A percentile compares a stretch with the other conserved stretches of the same genome.
phyloP scores from a whole-genome alignment of 2,797 vertebrate species.

The Lacerta bilineata region DNA sequence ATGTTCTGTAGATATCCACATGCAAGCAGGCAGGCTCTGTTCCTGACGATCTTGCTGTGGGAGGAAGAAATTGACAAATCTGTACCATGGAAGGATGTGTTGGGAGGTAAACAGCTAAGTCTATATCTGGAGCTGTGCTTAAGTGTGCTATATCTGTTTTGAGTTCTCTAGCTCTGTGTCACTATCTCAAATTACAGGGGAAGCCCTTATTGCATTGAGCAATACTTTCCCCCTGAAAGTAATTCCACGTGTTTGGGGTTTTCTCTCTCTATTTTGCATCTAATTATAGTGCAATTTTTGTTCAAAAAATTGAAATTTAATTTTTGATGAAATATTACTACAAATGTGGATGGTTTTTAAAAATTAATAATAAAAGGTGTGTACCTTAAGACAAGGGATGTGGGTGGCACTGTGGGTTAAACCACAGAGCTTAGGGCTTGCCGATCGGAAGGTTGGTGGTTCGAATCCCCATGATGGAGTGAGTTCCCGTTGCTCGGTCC shows the following conservation, averaged over 20 bases:
- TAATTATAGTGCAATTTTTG: conserved; percentile 26
- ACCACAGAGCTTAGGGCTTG: too few species aligned
- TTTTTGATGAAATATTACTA: conserved; percentile 20
- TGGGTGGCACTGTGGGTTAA: too few species aligned
- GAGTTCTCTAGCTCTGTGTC: not conserved
- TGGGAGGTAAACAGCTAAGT: conserved; percentile 50
- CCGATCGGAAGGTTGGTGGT: too few species aligned
- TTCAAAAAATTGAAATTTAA: conserved; percentile 27
- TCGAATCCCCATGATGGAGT: too few species aligned
- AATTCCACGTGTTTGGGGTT: conserved; percentile 25
- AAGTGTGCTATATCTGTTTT: conserved; percentile 28
- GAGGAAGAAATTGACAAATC: conserved; percentile 44
- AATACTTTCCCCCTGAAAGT: not conserved
- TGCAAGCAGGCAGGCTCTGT: conserved; percentile 37
- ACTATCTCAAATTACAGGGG: conserved; percentile 21
- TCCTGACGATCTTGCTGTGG: conserved; percentile 42
- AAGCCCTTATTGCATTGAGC: conserved; percentile 17
- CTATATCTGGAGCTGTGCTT: conserved; percentile 30
- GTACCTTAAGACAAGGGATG: not conserved
- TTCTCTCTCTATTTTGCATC: not conserved
- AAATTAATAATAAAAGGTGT: not conserved
- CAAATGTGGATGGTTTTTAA: not conserved
- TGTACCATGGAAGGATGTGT: conserved; percentile 30
- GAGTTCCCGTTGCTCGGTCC: too few species aligned
- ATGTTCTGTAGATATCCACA: conserved; percentile 12